Base-by-base conservation (phyloP, 1,140 invertebrate species). In the Octopus bimaculoides region DNA sequence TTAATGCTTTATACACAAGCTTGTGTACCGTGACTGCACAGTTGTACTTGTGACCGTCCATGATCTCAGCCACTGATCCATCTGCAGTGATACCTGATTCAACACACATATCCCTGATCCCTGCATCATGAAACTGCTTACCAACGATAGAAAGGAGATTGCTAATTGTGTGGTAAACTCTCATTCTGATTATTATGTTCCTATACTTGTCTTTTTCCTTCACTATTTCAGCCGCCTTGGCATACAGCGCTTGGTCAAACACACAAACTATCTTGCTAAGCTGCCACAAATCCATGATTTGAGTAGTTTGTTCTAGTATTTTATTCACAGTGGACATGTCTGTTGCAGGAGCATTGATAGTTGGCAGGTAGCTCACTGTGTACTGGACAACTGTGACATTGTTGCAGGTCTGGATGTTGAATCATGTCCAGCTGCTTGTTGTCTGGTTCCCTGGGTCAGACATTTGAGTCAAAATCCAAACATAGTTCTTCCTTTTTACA, bases 101-200 rank as follows among this genome's bases (percentile, higher is more conserved):
- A 55, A 83, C 76, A 53, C 77, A 5, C n/a, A 83, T 54, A 78
- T 85, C 82, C 56, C 77, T 20, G 12, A 84, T 75, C 17, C 86
- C 84, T 54, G 76, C 81, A 85, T 83, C 83, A 73, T 77, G 7
- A 79, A 82, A 86, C 14, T 54, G 41, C 80, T 85, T 85, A 9
- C 83, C 81, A 26, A 83, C 78, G 41, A 83, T 75, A 71, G 80
- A 80, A 14, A 86, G 79, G 14, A 85, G 77, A 55, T 74, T 79
- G 55, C 75, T 77, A 9, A 78, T 79, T 20, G 77, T 82, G 77
- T 86, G 84, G 80, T 83, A 85, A 8, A 79, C 69, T 14, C 84
- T 82, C n/a, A 85, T 52, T 74, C 80, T 79, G 26, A 86, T 66
- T 8, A 83, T 56, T 17, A 85, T 17, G 54, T 74, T 66, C 54